phyloP scores from a whole-genome alignment of 2,797 vertebrate genomes.

The Spinus olivaceus region DNA sequence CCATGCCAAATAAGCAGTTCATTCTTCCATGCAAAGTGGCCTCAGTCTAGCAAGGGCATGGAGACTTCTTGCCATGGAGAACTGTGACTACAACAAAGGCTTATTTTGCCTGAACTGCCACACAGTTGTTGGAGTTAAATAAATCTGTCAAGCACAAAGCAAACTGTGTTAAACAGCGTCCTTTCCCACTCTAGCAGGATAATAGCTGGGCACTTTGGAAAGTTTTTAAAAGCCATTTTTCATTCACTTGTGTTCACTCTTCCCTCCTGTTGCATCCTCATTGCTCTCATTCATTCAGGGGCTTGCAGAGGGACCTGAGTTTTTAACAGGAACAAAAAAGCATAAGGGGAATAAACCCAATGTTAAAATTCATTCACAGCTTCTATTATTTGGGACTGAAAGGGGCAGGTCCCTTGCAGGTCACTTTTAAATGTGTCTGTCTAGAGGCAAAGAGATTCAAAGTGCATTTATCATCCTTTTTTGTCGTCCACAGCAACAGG shows the following conservation, averaged over 20 bases:
- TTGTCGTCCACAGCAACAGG: background rate
- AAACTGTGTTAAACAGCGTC: background rate
- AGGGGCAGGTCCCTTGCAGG: conserved; percentile 36
- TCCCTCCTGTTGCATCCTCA: conserved; percentile 11
- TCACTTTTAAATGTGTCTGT: conserved; percentile 44
- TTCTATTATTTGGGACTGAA: conserved; percentile 37
- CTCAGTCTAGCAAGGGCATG: background rate
- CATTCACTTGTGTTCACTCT: conserved; percentile 11
- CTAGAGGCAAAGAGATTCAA: conserved; percentile 28
- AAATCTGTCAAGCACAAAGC: conserved; percentile 32
- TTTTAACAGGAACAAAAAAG: background rate
- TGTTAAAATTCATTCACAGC: conserved; percentile 29
- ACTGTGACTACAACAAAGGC: conserved; percentile 20
- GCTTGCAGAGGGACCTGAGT: background rate
- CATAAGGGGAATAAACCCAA: background rate
- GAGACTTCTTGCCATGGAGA: background rate
- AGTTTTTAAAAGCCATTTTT: conserved; percentile 35
- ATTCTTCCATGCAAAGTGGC: conserved; percentile 18
- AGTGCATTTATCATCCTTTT: conserved; percentile 21
- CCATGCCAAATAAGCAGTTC: background rate
- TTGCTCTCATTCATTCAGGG: background rate
- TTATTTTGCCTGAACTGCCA: background rate
- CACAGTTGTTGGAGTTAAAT: background rate
- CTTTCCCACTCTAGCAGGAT: conserved; percentile 2
- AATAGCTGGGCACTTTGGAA: background rate